These are phyloP conservation scores for Eudemis profundana DNA, from an alignment of 2,888 invertebrate species.

Conservation along the genomic window DNA sequence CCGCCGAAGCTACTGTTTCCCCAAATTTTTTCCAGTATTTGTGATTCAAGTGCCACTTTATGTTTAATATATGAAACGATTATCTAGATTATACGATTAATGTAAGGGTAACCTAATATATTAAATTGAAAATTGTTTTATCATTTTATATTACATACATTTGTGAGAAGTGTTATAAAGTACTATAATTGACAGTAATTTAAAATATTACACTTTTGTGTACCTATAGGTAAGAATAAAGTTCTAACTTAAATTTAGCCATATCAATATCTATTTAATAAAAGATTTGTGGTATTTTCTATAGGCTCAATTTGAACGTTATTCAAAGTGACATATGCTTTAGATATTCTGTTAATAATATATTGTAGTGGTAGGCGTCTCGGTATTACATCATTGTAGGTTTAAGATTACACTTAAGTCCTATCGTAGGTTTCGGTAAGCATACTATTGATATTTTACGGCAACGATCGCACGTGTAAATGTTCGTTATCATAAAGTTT, in stretches of 20 bases:
- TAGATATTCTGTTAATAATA: conserved; percentile 86
- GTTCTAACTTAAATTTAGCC: conserved; percentile 86
- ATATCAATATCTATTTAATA: conserved; percentile 86
- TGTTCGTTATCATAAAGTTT: conserved; percentile 82
- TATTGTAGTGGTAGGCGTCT: conserved; percentile 82
- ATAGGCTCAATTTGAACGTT: conserved; percentile 86
- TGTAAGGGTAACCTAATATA: conserved; percentile 86
- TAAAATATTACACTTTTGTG: conserved; percentile 85
- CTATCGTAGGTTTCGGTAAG: conserved; percentile 77
- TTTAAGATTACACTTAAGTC: conserved; percentile 75
- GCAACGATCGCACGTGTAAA: conserved; percentile 83
- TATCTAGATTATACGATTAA: conserved; percentile 86
- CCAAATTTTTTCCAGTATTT: conserved; percentile 90
- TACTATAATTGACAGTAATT: conserved; percentile 85
- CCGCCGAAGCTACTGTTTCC: conserved; percentile 83
- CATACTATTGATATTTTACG: conserved; percentile 81
- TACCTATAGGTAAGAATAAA: conserved; percentile 81
- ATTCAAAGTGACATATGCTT: conserved; percentile 86
- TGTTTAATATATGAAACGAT: conserved; percentile 88
- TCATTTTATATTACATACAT: conserved; percentile 86
- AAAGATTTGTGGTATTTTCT: conserved; percentile 86
- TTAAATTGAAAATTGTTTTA: conserved; percentile 86
- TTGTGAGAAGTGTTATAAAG: conserved; percentile 85
- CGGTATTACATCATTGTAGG: conserved; percentile 81
- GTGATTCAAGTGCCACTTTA: conserved; percentile 92